Evolutionary conservation across 2,888 invertebrate genomes (phyloP).

Genomic region (Diogma glabrata): DNA sequence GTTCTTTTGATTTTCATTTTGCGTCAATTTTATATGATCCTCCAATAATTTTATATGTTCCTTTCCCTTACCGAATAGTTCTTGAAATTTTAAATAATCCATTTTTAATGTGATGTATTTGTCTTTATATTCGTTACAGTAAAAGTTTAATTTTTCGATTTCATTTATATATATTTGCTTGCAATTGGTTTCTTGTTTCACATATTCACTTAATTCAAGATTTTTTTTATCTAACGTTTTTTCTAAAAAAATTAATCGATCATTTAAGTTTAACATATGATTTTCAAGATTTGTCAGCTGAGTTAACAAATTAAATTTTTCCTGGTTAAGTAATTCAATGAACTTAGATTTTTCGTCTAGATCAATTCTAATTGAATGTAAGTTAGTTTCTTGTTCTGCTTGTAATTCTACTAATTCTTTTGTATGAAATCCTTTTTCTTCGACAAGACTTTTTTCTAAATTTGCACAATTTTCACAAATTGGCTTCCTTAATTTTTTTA

Average conservation of each 20-base stretch:
- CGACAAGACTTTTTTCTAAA: slow-evolving; percentile 7
- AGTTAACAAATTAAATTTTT: too few relatives aligned
- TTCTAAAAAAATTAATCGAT: too few relatives aligned
- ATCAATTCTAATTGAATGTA: too few relatives aligned
- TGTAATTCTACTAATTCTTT: neutral
- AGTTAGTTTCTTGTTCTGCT: too few relatives aligned
- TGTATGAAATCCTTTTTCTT: neutral
- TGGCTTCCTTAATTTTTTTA: slow-evolving; percentile 11
- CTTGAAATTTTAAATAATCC: slow-evolving; percentile 37
- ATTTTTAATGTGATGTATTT: slow-evolving; percentile 31
- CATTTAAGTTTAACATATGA: slow-evolving; percentile 17
- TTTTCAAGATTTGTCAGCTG: slow-evolving; percentile 28
- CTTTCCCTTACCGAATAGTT: slow-evolving; percentile 47
- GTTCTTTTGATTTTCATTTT: slow-evolving; percentile 75
- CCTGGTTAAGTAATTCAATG: neutral
- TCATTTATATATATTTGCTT: too few relatives aligned
- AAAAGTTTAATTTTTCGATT: neutral
- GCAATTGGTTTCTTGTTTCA: too few relatives aligned
- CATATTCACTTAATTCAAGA: too few relatives aligned
- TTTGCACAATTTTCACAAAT: slow-evolving; percentile 1
- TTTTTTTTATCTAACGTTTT: too few relatives aligned
- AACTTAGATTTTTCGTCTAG: neutral
- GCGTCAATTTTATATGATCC: slow-evolving; percentile 57
- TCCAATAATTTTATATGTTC: slow-evolving; percentile 63
- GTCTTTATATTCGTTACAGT: slow-evolving; percentile 19